These are phyloP conservation scores for Podabrus alpinus DNA, from an alignment of 2,888 invertebrate genomes.

Conservation along the genomic window DNA sequence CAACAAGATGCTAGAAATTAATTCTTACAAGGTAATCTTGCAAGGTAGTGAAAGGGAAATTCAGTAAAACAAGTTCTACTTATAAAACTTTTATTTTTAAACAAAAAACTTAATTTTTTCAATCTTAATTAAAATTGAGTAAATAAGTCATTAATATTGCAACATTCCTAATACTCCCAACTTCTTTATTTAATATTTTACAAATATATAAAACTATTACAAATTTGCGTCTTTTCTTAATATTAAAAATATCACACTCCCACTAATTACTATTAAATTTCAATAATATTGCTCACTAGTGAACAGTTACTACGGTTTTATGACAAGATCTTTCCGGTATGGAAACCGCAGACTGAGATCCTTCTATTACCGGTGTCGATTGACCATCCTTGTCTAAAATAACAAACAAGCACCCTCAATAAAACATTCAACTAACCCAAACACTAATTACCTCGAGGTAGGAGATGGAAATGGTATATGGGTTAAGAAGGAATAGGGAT, in stretches of 20 bases:
- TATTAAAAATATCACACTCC: not conserved
- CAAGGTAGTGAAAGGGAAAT: not conserved
- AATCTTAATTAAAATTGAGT: not conserved
- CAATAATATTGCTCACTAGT: not conserved
- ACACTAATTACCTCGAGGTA: not conserved
- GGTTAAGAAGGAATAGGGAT: not conserved
- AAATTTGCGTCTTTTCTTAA: not conserved
- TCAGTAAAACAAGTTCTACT: not conserved
- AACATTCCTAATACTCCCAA: not conserved
- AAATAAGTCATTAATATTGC: not conserved
- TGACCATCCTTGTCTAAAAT: conserved; percentile 40
- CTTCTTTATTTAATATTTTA: not conserved
- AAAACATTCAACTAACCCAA: not conserved
- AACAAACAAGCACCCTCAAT: not conserved
- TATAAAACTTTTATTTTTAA: not conserved
- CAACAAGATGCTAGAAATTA: not conserved
- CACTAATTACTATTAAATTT: not conserved
- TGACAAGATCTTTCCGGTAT: not conserved
- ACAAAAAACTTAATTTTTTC: not conserved
- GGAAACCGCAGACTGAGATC: conserved; percentile 28
- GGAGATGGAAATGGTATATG: not conserved
- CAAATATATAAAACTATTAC: not conserved
- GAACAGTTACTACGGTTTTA: conserved; percentile 7
- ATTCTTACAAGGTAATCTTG: not conserved
- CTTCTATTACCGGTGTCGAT: conserved; percentile 43